Base-by-base conservation (phyloP, 2,113 vertebrate genomes). In the Atherinomorus stipes region DNA sequence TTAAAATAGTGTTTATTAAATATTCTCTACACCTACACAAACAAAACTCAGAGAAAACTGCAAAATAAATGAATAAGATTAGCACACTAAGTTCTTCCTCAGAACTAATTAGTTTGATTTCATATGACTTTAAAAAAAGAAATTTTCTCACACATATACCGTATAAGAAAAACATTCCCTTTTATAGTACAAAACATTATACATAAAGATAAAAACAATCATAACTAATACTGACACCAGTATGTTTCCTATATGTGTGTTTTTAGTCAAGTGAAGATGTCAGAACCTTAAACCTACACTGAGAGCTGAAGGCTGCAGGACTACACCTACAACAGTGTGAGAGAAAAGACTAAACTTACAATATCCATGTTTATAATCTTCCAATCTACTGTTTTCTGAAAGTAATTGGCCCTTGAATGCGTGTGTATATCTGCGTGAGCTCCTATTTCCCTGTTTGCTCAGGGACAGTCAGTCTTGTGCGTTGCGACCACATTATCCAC, bases 401-500 rank as follows among this genome's bases (percentile, higher is more conserved):
- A 75, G 69, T 68, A 53, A 13, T 18, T n/a, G n/a, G 74, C 63
- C 60, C 11, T 54, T 81, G 44, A 77, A 64, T 62, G 77, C 69
- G 63, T 70, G 65, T 60, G 54, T 80, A 59, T 61, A 44, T 76
- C 74, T 75, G 76, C 42, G 56, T 52, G 60, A 34, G 7, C 60
- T 53, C 65, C 67, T 28, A 10, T 64, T 54, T 40, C 50, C 66
- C 57, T 95, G 91, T 94, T 94, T 93, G 84, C 80, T 90, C 82
- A 93, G 81, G 78, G 78, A 88, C 89, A 91, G 89, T 88, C 81
- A 62, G 85, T 75, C 76, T 71, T 71, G 89, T 88, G 88, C 83
- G 86, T 80, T 81, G 76, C 54, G 63, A 94, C 84, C 91, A 93
- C 91, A 94, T 94, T 93, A 93, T 91, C 86, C 91, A 92, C 88